These are phyloP conservation scores for Cyphomyrus discorhynchus DNA, from an alignment of 2,113 vertebrate species.

Conservation along the genomic window DNA sequence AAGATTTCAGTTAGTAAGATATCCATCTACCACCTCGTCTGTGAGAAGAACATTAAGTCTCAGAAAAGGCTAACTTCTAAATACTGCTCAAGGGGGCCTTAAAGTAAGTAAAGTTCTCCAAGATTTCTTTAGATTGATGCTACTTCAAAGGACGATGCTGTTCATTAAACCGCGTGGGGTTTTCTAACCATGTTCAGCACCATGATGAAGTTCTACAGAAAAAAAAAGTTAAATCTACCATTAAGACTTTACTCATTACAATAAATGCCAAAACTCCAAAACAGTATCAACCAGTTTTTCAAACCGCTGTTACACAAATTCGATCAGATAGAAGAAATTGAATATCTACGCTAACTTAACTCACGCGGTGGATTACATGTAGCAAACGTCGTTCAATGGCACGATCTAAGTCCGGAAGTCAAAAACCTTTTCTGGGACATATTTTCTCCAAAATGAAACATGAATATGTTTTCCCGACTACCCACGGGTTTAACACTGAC, in stretches of 20 bases:
- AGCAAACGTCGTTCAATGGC: not conserved
- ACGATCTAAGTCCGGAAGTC: not conserved
- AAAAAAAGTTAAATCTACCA: not conserved
- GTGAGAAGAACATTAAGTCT: not conserved
- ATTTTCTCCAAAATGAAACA: not conserved
- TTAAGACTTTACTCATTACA: not conserved
- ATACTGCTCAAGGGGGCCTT: not conserved
- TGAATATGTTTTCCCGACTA: not conserved
- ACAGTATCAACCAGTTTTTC: not conserved
- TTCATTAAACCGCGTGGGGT: not conserved
- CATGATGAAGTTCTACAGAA: not conserved
- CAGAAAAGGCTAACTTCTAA: not conserved
- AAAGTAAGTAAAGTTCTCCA: not conserved
- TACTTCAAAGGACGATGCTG: not conserved
- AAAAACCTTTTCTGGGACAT: not conserved
- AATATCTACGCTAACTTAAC: not conserved
- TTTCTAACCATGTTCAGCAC: not conserved
- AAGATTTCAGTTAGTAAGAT: not conserved
- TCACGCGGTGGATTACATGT: not conserved
- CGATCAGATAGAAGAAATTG: not conserved
- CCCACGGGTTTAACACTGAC: not conserved
- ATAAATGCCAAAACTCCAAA: not conserved
- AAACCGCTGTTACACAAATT: not conserved
- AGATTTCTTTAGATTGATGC: not conserved
- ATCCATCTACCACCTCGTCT: not conserved